Evolutionary conservation across 2,888 invertebrate genomes (phyloP).

Genomic region (Amblyjoppa fuscipennis): DNA sequence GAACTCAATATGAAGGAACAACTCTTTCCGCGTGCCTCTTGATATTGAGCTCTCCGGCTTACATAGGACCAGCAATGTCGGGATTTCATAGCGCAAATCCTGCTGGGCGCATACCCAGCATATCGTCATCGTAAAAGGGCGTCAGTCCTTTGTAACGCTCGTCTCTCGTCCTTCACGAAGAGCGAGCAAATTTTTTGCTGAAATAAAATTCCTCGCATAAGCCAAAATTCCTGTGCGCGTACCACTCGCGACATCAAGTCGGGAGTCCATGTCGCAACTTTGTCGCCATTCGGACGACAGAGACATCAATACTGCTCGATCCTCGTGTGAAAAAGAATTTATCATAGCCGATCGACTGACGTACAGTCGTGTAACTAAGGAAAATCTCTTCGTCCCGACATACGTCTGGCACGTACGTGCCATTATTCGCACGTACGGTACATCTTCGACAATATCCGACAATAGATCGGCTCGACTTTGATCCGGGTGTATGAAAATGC

Average conservation of each 20-base stretch:
- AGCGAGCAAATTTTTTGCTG: constrained; percentile 41
- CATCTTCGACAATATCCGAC: constrained; percentile 37
- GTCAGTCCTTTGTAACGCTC: constrained; percentile 25
- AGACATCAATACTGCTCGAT: constrained; percentile 53
- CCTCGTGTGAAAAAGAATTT: constrained; percentile 48
- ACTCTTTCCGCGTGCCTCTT: not conserved
- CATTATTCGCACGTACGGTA: not conserved
- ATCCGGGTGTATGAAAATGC: constrained; percentile 27
- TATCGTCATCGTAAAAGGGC: constrained; percentile 26
- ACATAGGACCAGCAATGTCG: not conserved
- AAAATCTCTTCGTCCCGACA: constrained; percentile 24
- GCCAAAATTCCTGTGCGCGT: constrained; percentile 21
- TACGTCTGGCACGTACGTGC: constrained; percentile 14
- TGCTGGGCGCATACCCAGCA: constrained; percentile 35
- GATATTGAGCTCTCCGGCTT: not conserved
- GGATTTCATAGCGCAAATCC: constrained; percentile 46
- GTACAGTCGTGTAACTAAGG: constrained; percentile 17
- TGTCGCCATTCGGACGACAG: constrained; percentile 25
- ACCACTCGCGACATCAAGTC: not conserved
- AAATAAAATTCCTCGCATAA: constrained; percentile 60
- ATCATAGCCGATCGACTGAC: constrained; percentile 29
- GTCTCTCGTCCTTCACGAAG: not conserved
- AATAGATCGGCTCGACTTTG: constrained; percentile 21
- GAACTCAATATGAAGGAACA: not conserved
- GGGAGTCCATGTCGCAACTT: not conserved